phyloP scores from a whole-genome alignment of 2,888 invertebrate species.

The Chaitophorus viminalis region DNA sequence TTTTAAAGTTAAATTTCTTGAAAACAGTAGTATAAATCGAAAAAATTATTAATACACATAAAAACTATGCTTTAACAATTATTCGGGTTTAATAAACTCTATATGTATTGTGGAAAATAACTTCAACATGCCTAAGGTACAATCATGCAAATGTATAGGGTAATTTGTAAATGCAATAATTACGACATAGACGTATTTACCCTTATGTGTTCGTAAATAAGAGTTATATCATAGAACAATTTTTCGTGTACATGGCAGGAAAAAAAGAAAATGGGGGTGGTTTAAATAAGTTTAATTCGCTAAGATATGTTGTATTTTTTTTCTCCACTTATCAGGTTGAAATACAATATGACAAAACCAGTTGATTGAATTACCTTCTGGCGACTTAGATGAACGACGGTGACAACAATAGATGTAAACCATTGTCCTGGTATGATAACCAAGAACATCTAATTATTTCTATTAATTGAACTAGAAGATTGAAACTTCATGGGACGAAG shows the following conservation, averaged over 20 bases:
- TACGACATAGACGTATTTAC: background rate
- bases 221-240: no score
- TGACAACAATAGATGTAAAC: constrained; percentile 39
- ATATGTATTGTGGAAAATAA: no score
- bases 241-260: background rate
- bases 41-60: no score
- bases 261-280: background rate
- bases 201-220: background rate
- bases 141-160: no score
- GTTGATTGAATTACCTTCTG: constrained; percentile 43
- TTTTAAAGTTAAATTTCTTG: no score
- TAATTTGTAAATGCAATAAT: no score
- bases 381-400: background rate
- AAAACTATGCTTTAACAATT: no score
- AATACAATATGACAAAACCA: constrained; percentile 24
- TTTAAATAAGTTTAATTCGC: background rate
- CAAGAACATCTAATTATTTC: constrained; percentile 15
- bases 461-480: constrained; percentile 12
- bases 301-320: background rate
- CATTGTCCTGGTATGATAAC: no score
- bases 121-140: no score
- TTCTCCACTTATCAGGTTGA: background rate
- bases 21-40: no score
- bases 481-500: background rate
- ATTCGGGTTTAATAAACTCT: no score